phyloP scores from a whole-genome alignment of 1,140 invertebrate genomes.

The Aphaenogaster rudis region DNA sequence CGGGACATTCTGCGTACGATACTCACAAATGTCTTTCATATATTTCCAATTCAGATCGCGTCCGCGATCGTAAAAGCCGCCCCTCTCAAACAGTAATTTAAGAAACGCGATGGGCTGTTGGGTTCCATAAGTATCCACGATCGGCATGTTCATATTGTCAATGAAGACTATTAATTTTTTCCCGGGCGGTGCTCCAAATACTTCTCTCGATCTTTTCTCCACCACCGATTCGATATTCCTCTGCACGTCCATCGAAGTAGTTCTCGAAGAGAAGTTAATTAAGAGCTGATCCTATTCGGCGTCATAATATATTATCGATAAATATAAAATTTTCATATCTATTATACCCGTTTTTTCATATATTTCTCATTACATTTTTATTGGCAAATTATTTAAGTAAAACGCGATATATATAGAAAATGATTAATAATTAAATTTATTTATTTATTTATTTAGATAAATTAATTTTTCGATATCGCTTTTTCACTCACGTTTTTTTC shows the following conservation, averaged over 20 bases:
- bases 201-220: conserved; percentile 96
- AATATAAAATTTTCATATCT: neutral
- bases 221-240: conserved; percentile 94
- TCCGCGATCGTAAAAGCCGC: conserved; percentile 95
- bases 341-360: neutral
- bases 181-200: conserved; percentile 94
- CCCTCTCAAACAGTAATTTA: conserved; percentile 94
- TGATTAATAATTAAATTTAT: neutral
- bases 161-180: conserved; percentile 96
- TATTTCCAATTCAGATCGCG: conserved; percentile 96
- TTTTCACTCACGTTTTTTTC: conserved; percentile 90
- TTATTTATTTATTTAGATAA: too few species aligned
- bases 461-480: neutral
- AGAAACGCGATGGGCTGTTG: conserved; percentile 97
- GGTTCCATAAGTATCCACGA: conserved; percentile 95
- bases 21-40: conserved; percentile 92
- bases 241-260: conserved; percentile 95
- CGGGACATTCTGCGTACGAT: neutral
- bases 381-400: conserved; percentile 16
- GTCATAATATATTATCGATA: neutral
- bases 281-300: conserved; percentile 89
- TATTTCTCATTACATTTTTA: neutral
- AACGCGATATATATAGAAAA: neutral
- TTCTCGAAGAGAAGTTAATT: conserved; percentile 96
- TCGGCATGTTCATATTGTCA: conserved; percentile 98